phyloP scores from a whole-genome alignment of 1,140 invertebrate species.

The Centruroides vittatus region DNA sequence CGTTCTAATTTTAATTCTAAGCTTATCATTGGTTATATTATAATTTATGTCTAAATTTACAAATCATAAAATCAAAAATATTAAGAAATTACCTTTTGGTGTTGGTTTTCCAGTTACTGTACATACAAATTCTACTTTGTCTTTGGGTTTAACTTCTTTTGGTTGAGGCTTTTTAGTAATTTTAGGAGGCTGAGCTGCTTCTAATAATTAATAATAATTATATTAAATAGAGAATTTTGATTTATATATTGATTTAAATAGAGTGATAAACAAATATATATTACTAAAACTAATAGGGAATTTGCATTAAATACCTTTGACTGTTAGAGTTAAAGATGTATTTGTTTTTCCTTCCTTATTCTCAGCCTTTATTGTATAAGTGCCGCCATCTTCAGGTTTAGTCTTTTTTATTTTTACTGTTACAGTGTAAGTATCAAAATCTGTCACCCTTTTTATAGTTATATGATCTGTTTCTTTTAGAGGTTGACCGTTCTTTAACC shows the following conservation, averaged over 20 bases:
- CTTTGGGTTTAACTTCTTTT: slow-evolving; percentile 56
- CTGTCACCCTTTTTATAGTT: slow-evolving; percentile 57
- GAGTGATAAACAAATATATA: background rate
- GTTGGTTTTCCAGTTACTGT: slow-evolving; percentile 65
- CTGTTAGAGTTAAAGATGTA: slow-evolving; percentile 60
- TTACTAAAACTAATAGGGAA: background rate
- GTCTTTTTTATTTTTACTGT: slow-evolving; percentile 63
- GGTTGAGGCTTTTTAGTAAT: slow-evolving; percentile 61
- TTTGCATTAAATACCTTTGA: slow-evolving; percentile 22
- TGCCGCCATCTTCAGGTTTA: slow-evolving; percentile 63
- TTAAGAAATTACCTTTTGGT: slow-evolving; percentile 35
- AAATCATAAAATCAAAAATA: too few relatives aligned
- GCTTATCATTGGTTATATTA: too few relatives aligned
- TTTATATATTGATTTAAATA: too few relatives aligned
- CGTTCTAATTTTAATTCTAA: too few relatives aligned
- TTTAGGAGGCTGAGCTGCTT: slow-evolving; percentile 47
- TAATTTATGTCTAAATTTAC: too few relatives aligned
- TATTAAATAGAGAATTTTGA: too few relatives aligned
- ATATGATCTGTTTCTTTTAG: slow-evolving; percentile 48
- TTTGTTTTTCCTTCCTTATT: slow-evolving; percentile 80
- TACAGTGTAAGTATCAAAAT: slow-evolving; percentile 79
- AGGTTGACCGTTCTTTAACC: slow-evolving; percentile 59
- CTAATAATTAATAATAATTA: background rate
- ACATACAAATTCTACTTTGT: slow-evolving; percentile 53
- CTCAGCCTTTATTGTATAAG: slow-evolving; percentile 69